Base-by-base conservation (phyloP, 2,113 vertebrate species). In the Prinia subflava region DNA sequence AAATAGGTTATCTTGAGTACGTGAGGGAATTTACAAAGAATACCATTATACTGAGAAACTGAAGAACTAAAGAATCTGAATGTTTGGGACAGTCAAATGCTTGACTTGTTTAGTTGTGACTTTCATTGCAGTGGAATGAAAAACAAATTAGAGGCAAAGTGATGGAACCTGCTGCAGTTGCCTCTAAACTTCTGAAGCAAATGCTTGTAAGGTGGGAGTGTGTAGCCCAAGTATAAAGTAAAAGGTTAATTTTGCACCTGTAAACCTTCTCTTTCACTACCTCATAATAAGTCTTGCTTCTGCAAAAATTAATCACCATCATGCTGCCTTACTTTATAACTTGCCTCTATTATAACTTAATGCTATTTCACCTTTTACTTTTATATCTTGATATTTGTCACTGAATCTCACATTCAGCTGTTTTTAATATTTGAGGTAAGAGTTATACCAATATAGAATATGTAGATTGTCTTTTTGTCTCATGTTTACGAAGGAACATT, bases 361-460 rank as follows among this genome's bases (percentile, higher is more conserved):
- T 97, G 71, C 90, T 46, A 7, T 95, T 96, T 95, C 73, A 77
- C 47, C 39, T 57, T 96, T 91, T 92, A 52, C 69, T 91, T 95
- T 67, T 81, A 27, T 59, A 89, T 27, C 94, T 96, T 97, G 41
- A 33, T 83, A 53, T 83, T 94, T 55, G 52, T 52, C 56, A 41
- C 37, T 73, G 30, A 92, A 94, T 90, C 63, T 96, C 49, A 62
- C 33, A 33, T 87, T 97, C 82, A 84, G 46, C 78, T 84, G 62
- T 87, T 96, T 95, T 96, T 96, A 94, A 87, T 97, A 89, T 95
- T 87, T 96, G 80, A 94, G 64, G 55, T 83, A n/a, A 95, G 95
- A 95, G 96, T 97, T 98, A 92, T 30, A 88, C n/a, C n/a, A 52
- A 39, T 68, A 74, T 83, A 92, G 69, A 96, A 76, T 93, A 84